Base-by-base conservation (phyloP, 2,113 vertebrate species). In the Ondatra zibethicus region DNA sequence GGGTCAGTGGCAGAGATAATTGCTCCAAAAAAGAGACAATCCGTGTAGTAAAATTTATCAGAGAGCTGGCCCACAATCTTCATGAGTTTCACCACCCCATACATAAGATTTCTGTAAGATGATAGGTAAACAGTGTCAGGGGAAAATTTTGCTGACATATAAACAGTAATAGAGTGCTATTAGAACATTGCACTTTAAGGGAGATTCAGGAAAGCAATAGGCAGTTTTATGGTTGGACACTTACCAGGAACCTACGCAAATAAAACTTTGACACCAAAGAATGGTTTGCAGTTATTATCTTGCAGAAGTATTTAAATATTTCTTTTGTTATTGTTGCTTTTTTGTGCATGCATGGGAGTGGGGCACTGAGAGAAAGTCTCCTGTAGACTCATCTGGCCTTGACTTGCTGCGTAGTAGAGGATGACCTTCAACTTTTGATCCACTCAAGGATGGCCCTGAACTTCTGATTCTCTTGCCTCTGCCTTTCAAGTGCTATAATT, bases 1-100 rank as follows among this genome's bases (percentile, higher is more conserved):
- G 99, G 99, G 98, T 99, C 99, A 92, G 99, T 99, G 95, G 99
- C 99, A 73, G 99, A 99, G 98, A 99, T 99, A 91, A 99, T 99
- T 0, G 99, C 99, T 92, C 99, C 99, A 88, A 99, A 99, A 98
- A 99, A 99, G 61, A 99, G 99, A 96, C 99, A 99, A 98, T 99
- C 99, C 0, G 99, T 99, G 95, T 99, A 99, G 98, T 99, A 99
- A 98, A 99, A 99, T 98, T 99, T 99, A 97, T 99, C 99, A 1
- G 99, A 98, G 66, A 99, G 99, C 97, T 99, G 99, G 52, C 99
- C 99, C 23, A 99, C 98, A 92, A 98, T 96, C 96, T 99, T 99
- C 99, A 99, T 99, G 95, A 99, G 98, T 96, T 99, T 99, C 96
- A 99, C 99, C 98, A 99, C 99, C 2, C 99, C 99, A 55, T 99